Evolutionary conservation across 2,797 vertebrate genomes (phyloP), one percentile per base, ranked within the genome.

Genomic region (Rhinogobio ventralis): DNA sequence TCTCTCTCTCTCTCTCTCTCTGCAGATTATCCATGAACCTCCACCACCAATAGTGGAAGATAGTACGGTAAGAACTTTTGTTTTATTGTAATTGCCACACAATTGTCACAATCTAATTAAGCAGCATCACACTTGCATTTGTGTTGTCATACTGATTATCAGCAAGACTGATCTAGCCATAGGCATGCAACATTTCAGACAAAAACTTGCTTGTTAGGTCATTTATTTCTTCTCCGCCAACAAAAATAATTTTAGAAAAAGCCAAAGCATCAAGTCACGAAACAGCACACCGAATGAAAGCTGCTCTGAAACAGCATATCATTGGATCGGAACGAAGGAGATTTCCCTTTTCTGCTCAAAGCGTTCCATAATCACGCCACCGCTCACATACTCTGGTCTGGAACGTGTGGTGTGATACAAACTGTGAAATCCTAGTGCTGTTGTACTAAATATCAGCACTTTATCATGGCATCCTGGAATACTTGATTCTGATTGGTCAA

Each of bases 1-100:
- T 69, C 55, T 55, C 20, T 72, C 30, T 60, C 57, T 69, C 83
- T 42, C 81, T 85, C 68, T 75, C 42, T 53, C 4, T 42, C 45
- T 82, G 15, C 86, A 99, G 98, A 97, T 99, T 89, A 99, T 99
- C 91, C 98, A 97, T 53, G 98, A 97, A 83, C 96, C 97, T 0
- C 97, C 98, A 0, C 97, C 97, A 0, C 96, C 97, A 15, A 92
- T 94, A 11, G 91, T 88, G n/a, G 97, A 98, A 77, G 98, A 99
- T 87, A 99, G 97, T 8, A 97, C 98, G 95, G 98, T 99, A 95
- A 94, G 97, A 89, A 9, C 4, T 33, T 60, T 30, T 19, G 0
- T 68, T 45, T 77, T 23, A 55, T 86, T 39, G 42, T 5, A 4
- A 57, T 17, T 82, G 62, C 82, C 25, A 45, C 23, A 80, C 19